Evolutionary conservation across 2,113 vertebrate genomes (phyloP).

Genomic region (Nothocercus nigrocapillus): DNA sequence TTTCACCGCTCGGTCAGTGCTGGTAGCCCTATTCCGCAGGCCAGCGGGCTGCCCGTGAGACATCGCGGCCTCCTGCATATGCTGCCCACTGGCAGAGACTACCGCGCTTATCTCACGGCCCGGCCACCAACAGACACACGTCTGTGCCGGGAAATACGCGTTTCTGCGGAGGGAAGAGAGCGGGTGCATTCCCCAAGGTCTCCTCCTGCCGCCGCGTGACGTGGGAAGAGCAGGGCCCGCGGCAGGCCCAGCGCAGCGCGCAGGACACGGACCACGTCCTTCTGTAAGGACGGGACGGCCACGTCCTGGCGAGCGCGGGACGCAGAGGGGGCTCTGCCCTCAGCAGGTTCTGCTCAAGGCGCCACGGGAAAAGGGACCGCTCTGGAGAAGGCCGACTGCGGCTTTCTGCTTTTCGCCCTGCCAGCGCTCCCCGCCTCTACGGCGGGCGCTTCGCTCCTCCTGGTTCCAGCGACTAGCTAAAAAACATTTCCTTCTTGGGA

Average conservation of each 20-base stretch:
- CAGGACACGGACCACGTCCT: neutral
- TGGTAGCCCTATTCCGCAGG: neutral
- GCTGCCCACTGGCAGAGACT: neutral
- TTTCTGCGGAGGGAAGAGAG: neutral
- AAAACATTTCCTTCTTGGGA: neutral
- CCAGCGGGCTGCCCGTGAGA: neutral
- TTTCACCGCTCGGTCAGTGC: neutral
- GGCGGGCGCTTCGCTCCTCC: neutral
- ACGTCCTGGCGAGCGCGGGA: neutral
- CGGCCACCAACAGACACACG: neutral
- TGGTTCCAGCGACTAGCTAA: neutral
- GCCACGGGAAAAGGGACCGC: neutral
- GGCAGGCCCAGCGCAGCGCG: neutral
- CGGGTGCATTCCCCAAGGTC: neutral
- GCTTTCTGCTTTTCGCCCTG: neutral
- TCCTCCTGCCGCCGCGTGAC: neutral
- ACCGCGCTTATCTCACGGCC: neutral
- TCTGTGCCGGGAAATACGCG: neutral
- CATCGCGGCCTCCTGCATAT: accelerated
- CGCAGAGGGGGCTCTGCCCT: neutral
- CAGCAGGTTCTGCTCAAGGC: neutral
- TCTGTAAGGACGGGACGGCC: neutral
- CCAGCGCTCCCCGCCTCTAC: neutral
- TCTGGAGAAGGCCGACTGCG: neutral
- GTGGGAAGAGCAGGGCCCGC: neutral